Conservation (phyloP, 2,797 vertebrate genomes). For the Ceryle rudis region DNA sequence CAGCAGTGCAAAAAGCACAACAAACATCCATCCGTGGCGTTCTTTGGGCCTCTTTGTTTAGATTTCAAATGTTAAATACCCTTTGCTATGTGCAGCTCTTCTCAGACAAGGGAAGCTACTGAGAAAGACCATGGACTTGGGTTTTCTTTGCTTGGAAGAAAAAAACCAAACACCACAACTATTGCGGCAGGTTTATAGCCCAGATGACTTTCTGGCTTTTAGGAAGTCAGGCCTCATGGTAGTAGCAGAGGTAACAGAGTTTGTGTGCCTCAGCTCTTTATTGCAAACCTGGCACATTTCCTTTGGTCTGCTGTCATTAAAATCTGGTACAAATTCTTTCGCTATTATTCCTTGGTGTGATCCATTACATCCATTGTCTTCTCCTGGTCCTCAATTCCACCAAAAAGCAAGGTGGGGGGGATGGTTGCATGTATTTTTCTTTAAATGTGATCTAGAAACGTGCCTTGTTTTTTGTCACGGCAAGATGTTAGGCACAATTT, state of each 20-base stretch:
- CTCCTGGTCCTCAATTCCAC: not conserved
- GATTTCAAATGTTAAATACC: not conserved
- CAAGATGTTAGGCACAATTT: not conserved
- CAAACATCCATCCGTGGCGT: accelerated
- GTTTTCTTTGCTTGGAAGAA: not conserved
- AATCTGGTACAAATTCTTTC: not conserved
- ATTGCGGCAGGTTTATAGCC: not conserved
- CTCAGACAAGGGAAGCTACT: not conserved
- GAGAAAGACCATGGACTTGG: not conserved
- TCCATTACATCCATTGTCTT: not conserved
- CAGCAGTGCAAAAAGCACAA: not conserved
- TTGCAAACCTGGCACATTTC: not conserved
- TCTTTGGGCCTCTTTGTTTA: not conserved
- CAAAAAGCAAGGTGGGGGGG: not conserved
- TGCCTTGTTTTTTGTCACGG: not conserved
- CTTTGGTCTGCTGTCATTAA: not conserved
- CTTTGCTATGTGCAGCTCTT: not conserved
- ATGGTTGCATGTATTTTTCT: not conserved
- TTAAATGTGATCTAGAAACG: accelerated
- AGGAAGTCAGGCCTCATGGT: not conserved
- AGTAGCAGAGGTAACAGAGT: not conserved
- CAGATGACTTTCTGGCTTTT: not conserved
- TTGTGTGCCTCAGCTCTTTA: not conserved
- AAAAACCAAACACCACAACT: not conserved
- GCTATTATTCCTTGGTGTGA: not conserved